Conservation (phyloP, 2,113 vertebrate species). For the Rana temporaria region DNA sequence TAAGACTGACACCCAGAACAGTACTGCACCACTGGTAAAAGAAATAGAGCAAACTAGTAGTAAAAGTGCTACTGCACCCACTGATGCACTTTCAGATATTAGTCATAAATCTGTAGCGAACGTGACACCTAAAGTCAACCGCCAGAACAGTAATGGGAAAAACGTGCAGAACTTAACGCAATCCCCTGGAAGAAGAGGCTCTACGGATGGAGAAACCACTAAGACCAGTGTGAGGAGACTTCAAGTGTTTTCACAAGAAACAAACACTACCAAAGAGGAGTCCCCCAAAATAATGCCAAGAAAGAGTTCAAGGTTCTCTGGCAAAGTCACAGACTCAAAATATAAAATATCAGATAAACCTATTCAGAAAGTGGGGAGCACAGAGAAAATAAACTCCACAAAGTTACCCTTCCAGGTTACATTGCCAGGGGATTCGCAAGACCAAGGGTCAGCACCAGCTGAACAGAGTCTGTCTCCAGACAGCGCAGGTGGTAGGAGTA, state of each 20-base stretch:
- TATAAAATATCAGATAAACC: constrained; percentile 21
- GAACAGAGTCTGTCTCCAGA: neutral
- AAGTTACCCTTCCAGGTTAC: constrained; percentile 1
- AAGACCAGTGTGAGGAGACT: neutral
- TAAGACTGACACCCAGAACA: neutral
- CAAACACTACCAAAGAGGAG: constrained; percentile 20
- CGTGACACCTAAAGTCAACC: too few species aligned
- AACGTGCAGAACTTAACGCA: neutral
- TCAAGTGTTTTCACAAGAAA: constrained; percentile 29
- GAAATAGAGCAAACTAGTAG: too few species aligned
- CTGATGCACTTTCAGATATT: too few species aligned
- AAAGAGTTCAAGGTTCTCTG: constrained; percentile 29
- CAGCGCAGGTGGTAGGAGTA: neutral
- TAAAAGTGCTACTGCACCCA: too few species aligned
- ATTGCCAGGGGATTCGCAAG: neutral
- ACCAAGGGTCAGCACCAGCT: neutral
- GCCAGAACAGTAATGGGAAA: too few species aligned
- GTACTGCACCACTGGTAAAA: neutral
- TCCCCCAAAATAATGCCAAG: constrained; percentile 31
- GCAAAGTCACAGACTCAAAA: constrained; percentile 33
- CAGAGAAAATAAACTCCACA: constrained; percentile 5
- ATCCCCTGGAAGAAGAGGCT: constrained; percentile 3
- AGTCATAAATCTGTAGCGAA: too few species aligned
- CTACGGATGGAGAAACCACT: neutral
- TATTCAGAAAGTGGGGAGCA: neutral